phyloP scores from a whole-genome alignment of 2,113 vertebrate genomes.

The Seriola rivoliana region DNA sequence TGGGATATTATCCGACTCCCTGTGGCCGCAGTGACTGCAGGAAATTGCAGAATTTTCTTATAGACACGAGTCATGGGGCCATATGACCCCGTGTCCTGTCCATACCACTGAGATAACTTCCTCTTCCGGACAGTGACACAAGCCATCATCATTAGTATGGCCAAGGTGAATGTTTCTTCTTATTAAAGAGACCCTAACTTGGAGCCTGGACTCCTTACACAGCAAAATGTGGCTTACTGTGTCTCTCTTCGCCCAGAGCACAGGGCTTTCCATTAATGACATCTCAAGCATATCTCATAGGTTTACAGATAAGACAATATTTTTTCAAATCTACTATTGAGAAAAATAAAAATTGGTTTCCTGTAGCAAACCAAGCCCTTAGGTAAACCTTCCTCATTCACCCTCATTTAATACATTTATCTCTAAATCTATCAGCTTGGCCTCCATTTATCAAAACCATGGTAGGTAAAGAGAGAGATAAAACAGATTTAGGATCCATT shows the following conservation, averaged over 20 bases:
- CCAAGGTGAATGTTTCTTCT: conserved; percentile 31
- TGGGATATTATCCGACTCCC: conserved; percentile 60
- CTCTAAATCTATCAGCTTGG: conserved; percentile 32
- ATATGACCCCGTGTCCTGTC: conserved; percentile 60
- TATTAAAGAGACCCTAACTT: conserved; percentile 41
- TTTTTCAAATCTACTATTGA: conserved; percentile 12
- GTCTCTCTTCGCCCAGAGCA: conserved; percentile 29
- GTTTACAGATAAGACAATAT: conserved; percentile 16
- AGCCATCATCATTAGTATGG: conserved; percentile 16
- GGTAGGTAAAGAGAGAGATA: conserved; percentile 4
- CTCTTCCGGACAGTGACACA: conserved; percentile 40
- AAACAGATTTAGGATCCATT: conserved; percentile 30
- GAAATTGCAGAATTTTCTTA: conserved; percentile 80
- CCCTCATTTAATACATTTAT: conserved; percentile 20
- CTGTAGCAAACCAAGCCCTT: conserved; percentile 20
- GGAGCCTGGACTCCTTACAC: conserved; percentile 34
- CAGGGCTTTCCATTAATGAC: conserved; percentile 28
- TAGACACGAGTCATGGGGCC: conserved; percentile 54
- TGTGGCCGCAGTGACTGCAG: conserved; percentile 65
- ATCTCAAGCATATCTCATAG: conserved; percentile 32
- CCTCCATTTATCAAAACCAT: conserved; percentile 10
- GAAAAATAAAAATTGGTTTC: conserved; percentile 24
- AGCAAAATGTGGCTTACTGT: conserved; percentile 44
- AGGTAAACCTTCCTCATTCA: not conserved
- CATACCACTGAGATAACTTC: conserved; percentile 55